Percentiles rank a stretch among this genome's conserved stretches.
Evolutionary conservation across 2,888 invertebrate genomes (phyloP).

Genomic region (Chymomyza amoena): DNA sequence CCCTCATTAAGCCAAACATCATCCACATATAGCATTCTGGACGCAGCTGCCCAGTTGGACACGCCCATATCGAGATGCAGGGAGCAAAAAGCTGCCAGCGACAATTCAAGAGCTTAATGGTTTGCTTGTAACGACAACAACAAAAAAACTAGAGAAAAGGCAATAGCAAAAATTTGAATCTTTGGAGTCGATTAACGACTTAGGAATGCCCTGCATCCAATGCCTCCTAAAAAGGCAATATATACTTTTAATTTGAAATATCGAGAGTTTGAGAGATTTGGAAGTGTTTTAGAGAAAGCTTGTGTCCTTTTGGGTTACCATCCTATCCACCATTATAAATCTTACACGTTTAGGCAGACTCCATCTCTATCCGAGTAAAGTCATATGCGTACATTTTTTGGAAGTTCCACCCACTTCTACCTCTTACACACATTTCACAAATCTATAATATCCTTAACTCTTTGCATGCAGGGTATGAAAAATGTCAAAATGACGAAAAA

Average conservation of each 20-base stretch:
- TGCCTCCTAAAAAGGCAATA: too few species aligned
- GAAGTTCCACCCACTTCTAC: too few species aligned
- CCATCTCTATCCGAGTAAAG: too few species aligned
- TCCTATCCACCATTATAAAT: too few species aligned
- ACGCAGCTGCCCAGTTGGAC: constrained; percentile 32
- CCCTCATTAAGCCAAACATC: constrained; percentile 10
- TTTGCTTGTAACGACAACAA: constrained; percentile 42
- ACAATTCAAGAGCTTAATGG: constrained; percentile 61
- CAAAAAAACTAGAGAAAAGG: constrained; percentile 17
- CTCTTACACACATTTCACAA: neutral
- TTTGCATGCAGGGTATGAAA: neutral
- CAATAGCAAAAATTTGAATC: neutral
- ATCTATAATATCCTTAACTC: neutral
- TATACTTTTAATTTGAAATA: too few species aligned
- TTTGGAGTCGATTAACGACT: too few species aligned
- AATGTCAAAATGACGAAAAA: constrained; percentile 20
- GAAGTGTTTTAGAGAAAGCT: too few species aligned
- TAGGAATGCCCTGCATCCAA: too few species aligned
- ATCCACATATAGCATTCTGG: constrained; percentile 19
- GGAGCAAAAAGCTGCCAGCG: constrained; percentile 12
- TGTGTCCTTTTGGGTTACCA: too few species aligned
- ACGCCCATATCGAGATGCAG: constrained; percentile 15
- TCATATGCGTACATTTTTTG: too few species aligned
- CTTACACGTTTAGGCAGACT: too few species aligned
- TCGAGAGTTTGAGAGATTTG: too few species aligned